phyloP scores from a whole-genome alignment of 2,113 vertebrate genomes.

The Aegithalos caudatus region DNA sequence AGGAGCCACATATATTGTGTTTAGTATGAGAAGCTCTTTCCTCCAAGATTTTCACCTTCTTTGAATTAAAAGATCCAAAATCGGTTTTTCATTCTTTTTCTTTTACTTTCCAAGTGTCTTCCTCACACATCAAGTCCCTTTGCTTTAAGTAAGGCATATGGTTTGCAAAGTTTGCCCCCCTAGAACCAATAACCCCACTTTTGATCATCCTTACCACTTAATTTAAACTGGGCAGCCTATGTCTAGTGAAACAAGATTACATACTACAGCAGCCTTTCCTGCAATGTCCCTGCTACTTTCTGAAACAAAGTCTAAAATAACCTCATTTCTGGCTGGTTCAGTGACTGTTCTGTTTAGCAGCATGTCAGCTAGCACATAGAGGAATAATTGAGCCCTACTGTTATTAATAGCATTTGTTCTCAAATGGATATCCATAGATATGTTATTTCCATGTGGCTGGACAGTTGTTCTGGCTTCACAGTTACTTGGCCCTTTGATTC shows the following conservation, averaged over 20 bases:
- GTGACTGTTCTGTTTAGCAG: slow-evolving; percentile 25
- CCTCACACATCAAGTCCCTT: neutral
- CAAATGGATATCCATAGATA: neutral
- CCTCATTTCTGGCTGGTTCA: slow-evolving; percentile 32
- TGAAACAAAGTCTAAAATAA: neutral
- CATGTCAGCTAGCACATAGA: slow-evolving; percentile 43
- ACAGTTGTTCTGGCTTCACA: slow-evolving; percentile 53
- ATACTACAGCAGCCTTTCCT: neutral
- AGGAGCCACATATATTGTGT: neutral
- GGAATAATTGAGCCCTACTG: slow-evolving; percentile 34
- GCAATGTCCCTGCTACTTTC: neutral
- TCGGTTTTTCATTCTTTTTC: neutral
- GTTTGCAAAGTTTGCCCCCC: neutral
- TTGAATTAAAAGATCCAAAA: neutral
- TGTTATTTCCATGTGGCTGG: slow-evolving; percentile 62
- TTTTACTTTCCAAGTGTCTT: neutral
- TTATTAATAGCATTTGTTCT: slow-evolving; percentile 59
- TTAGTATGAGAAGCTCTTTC: neutral
- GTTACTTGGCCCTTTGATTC: slow-evolving; percentile 63
- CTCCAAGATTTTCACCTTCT: neutral
- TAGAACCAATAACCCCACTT: neutral
- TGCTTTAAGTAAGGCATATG: neutral
- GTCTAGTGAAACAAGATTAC: neutral
- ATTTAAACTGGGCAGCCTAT: neutral
- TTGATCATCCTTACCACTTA: neutral